Conservation (phyloP, 2,888 invertebrate genomes). For the Clivina fossor region DNA sequence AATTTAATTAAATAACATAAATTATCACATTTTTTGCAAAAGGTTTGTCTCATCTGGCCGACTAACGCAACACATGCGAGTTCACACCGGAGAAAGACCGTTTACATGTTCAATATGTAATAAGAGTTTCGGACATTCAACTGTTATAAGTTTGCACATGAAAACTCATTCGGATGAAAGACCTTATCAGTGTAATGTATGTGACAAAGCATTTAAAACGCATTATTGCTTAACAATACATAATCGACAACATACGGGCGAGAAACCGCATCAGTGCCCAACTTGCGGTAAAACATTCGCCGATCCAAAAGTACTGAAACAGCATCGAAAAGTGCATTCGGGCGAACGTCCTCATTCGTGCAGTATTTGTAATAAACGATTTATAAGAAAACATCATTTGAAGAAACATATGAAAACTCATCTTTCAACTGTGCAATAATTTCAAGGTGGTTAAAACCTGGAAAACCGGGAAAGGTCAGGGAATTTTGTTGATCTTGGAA, state of each 20-base stretch:
- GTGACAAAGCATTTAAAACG: conserved; percentile 44
- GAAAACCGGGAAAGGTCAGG: too few relatives aligned
- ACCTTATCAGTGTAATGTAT: conserved; percentile 44
- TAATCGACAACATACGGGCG: conserved; percentile 43
- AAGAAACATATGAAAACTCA: conserved; percentile 44
- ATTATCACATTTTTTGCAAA: neutral
- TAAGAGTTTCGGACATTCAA: conserved; percentile 36
- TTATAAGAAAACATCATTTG: conserved; percentile 45
- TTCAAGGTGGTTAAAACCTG: too few relatives aligned
- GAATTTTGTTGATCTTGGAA: too few relatives aligned
- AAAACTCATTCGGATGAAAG: conserved; percentile 43
- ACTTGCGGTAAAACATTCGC: conserved; percentile 45
- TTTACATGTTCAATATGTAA: conserved; percentile 44
- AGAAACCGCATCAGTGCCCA: conserved; percentile 45
- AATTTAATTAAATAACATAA: too few relatives aligned
- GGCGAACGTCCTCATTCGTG: conserved; percentile 43
- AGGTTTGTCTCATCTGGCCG: conserved; percentile 47
- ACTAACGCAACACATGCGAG: conserved; percentile 44
- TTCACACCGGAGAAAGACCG: conserved; percentile 46
- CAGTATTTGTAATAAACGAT: conserved; percentile 44
- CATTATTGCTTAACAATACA: conserved; percentile 46
- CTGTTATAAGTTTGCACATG: conserved; percentile 42
- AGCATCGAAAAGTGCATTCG: conserved; percentile 44
- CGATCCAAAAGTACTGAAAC: conserved; percentile 46
- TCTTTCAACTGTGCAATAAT: too few relatives aligned